A percentile compares a stretch with the other conserved stretches of the same genome.
These are phyloP conservation scores for Mergus octosetaceus DNA, from an alignment of 2,797 vertebrate species.

Conservation along the genomic window DNA sequence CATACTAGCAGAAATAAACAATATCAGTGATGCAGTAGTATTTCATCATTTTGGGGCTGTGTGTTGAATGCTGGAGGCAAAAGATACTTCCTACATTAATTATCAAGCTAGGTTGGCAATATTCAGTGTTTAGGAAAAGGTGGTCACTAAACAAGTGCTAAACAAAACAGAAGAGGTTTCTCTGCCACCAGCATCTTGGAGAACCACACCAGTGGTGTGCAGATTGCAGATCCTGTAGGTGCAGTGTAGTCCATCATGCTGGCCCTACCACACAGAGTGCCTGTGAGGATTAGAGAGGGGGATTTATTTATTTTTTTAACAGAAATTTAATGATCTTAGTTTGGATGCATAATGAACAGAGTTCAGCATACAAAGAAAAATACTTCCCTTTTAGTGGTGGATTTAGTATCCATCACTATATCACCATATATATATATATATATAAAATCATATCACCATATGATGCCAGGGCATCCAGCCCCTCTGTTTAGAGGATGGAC, in stretches of 20 bases:
- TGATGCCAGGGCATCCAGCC: neutral
- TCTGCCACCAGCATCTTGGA: rapidly evolving
- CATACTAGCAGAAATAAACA: neutral
- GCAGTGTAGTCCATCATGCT: neutral
- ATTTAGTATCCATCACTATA: neutral
- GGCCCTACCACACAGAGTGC: neutral
- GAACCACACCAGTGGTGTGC: neutral
- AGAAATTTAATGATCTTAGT: neutral
- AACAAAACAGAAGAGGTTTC: neutral
- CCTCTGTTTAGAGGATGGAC: neutral
- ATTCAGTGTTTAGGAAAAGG: neutral
- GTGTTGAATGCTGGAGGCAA: neutral
- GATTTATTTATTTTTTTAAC: neutral
- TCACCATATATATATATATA: too few relatives aligned
- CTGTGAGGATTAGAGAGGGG: neutral
- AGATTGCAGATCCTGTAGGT: neutral
- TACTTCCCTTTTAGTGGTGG: neutral
- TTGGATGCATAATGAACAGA: neutral
- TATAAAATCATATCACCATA: too few relatives aligned
- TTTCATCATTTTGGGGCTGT: neutral
- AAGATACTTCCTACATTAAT: neutral
- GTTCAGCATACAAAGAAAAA: neutral
- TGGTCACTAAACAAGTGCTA: neutral
- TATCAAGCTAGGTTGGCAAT: neutral
- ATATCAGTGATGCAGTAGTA: neutral